Evolutionary conservation across 2,113 vertebrate genomes (phyloP), one percentile per base, ranked within the genome.

Genomic region (Sander lucioperca): DNA sequence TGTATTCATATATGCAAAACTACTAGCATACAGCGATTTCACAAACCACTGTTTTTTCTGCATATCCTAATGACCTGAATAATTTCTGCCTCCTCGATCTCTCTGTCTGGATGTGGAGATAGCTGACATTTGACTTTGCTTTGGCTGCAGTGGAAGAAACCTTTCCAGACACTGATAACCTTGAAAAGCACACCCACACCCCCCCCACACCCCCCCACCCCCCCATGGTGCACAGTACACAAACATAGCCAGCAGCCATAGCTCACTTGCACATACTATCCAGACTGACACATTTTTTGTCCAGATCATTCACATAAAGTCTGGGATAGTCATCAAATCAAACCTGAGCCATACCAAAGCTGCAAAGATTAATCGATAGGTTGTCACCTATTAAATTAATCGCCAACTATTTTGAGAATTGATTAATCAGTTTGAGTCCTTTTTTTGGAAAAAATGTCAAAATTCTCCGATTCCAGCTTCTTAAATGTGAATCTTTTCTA

Each of bases 171-270:
- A 51, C 45, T 23, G 80, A 89, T 89, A 88, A 89, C 85, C 86
- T 90, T 90, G 83, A 89, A 79, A 82, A 78, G 66, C 86, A 68
- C n/a, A n/a, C n/a, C n/a, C n/a, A n/a, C n/a, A n/a, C n/a, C n/a
- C n/a, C n/a, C n/a, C n/a, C n/a, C n/a, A n/a, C n/a, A n/a, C n/a
- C n/a, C n/a, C n/a, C n/a, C n/a, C n/a, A n/a, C n/a, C n/a, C n/a
- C n/a, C n/a, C n/a, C n/a, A n/a, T n/a, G n/a, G n/a, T n/a, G n/a
- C n/a, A n/a, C n/a, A n/a, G n/a, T n/a, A n/a, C 39, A 67, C 59
- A 64, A 47, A 73, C 69, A 25, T 25, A 15, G 67, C 58, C 83
- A 57, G 77, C 50, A 74, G 80, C 71, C n/a, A 64, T 43, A 51
- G 53, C 73, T 64, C 27, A 48, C 54, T 7, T 27, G 10, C 62